Evolutionary conservation across 2,113 vertebrate species (phyloP).

Genomic region (Epinephelus lanceolatus): DNA sequence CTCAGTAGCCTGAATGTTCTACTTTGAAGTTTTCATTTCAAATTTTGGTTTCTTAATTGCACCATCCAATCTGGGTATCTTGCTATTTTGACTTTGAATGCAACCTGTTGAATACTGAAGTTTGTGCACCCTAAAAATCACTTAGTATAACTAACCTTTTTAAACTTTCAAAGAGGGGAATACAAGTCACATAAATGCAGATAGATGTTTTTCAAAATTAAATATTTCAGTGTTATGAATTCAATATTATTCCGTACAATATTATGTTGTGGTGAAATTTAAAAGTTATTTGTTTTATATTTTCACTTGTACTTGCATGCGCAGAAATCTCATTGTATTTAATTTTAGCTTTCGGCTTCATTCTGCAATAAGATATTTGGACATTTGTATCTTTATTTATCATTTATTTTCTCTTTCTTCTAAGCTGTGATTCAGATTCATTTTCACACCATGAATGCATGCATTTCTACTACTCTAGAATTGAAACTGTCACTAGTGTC

Average conservation of each 20-base stretch:
- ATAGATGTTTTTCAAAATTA: not conserved
- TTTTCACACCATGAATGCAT: not conserved
- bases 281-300: not conserved
- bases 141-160: too few species aligned
- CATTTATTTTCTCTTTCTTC: not conserved
- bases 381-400: not conserved
- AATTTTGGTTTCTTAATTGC: not conserved
- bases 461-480: constrained; percentile 3
- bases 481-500: constrained; percentile 38
- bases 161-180: too few species aligned
- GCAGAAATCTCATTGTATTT: not conserved
- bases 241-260: not conserved
- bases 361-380: not conserved
- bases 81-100: not conserved
- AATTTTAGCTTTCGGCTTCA: not conserved
- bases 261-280: too few species aligned
- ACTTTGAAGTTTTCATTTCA: too few species aligned
- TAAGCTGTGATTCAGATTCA: not conserved
- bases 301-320: not conserved
- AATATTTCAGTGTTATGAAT: not conserved
- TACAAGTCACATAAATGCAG: too few species aligned
- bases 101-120: not conserved
- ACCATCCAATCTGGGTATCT: not conserved
- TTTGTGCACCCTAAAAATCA: too few species aligned
- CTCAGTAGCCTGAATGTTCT: too few species aligned